phyloP scores from a whole-genome alignment of 2,797 vertebrate species.

The Poeciliopsis turneri region DNA sequence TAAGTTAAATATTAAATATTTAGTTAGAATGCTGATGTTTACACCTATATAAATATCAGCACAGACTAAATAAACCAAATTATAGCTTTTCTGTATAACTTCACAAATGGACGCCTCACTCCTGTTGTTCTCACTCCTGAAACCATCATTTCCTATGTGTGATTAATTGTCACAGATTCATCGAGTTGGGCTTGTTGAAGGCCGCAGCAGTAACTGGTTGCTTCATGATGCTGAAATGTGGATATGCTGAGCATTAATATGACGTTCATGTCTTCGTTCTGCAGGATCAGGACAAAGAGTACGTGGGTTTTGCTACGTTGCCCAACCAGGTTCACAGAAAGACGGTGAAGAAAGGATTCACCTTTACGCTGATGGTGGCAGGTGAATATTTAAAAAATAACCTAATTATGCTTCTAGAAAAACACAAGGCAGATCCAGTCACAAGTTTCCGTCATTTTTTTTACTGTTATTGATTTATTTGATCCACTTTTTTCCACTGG shows the following conservation, averaged over 20 bases:
- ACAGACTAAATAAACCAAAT: too few relatives aligned
- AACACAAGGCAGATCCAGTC: background rate
- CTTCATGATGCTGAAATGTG: background rate
- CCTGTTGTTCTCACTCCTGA: background rate
- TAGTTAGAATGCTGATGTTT: too few relatives aligned
- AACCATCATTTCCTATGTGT: background rate
- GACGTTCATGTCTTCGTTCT: conserved; percentile 25
- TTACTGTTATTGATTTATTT: background rate
- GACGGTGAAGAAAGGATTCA: conserved; percentile 89
- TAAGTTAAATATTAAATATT: too few relatives aligned
- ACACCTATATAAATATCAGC: too few relatives aligned
- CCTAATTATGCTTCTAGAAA: background rate
- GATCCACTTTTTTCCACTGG: background rate
- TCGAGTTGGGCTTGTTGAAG: background rate
- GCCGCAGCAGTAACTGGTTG: background rate
- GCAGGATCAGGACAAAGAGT: conserved; percentile 87
- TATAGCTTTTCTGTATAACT: too few relatives aligned
- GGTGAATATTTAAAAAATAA: conserved; percentile 60
- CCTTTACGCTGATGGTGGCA: conserved; percentile 89
- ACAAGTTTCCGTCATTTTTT: background rate
- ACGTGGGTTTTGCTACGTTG: conserved; percentile 88
- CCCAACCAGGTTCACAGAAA: conserved; percentile 89
- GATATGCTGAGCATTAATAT: background rate
- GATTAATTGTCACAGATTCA: background rate
- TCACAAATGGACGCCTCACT: too few relatives aligned